Conservation (phyloP, 2,888 invertebrate genomes). For the Homarus gammarus region DNA sequence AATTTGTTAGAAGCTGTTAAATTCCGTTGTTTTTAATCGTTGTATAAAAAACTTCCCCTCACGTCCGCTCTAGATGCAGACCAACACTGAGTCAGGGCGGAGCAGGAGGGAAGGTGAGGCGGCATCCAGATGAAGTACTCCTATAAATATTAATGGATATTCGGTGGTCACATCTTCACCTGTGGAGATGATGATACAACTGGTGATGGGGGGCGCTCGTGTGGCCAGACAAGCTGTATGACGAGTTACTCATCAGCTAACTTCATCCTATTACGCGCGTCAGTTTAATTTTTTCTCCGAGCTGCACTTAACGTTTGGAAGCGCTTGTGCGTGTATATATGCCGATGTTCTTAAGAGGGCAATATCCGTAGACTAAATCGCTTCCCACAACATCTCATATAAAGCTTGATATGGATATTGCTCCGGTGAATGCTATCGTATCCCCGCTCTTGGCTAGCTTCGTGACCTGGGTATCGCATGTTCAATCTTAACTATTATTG, state of each 20-base stretch:
- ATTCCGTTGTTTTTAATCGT: too few species aligned
- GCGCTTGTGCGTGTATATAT: background rate
- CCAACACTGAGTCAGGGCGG: background rate
- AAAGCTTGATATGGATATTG: background rate
- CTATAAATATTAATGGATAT: too few species aligned
- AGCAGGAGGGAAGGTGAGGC: background rate
- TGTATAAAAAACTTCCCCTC: too few species aligned
- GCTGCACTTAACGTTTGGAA: background rate
- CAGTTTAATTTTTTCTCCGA: background rate
- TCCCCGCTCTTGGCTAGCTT: constrained; percentile 21
- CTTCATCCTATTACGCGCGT: too few species aligned
- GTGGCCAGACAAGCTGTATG: too few species aligned
- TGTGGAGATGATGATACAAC: too few species aligned
- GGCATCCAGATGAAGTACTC: background rate
- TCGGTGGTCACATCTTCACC: too few species aligned
- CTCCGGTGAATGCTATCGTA: constrained; percentile 13
- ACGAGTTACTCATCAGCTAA: too few species aligned
- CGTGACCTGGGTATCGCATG: constrained; percentile 43
- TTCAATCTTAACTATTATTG: constrained; percentile 35
- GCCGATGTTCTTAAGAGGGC: background rate
- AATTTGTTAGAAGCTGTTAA: too few species aligned
- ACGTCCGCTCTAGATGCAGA: too few species aligned
- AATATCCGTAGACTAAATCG: background rate
- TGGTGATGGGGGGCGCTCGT: too few species aligned
- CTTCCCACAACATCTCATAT: background rate